Percentiles rank a stretch among this genome's conserved stretches.
Conservation (phyloP, 2,797 vertebrate genomes). For the Pangasius larnaudii region DNA sequence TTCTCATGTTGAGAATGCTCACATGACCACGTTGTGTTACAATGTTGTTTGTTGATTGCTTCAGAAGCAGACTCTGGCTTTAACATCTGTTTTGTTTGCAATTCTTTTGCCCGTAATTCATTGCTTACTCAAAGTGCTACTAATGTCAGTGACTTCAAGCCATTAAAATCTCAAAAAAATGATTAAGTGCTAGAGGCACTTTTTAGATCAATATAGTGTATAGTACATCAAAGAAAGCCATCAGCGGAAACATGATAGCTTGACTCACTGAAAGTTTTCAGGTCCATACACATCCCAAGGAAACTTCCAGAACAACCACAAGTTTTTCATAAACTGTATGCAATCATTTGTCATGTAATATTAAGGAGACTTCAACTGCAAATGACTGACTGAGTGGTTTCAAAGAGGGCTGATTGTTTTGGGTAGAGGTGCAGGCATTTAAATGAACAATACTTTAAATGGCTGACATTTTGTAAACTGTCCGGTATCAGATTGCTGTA, state of each 20-base stretch:
- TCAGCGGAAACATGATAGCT: constrained; percentile 1
- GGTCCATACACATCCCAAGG: constrained; percentile 9
- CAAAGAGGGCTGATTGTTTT: not conserved
- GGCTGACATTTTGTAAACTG: constrained; percentile 27
- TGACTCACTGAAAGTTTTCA: not conserved
- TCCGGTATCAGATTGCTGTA: constrained; percentile 32
- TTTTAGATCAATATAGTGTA: not conserved
- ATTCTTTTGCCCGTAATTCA: not conserved
- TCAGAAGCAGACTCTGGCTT: not conserved
- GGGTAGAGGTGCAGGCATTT: not conserved
- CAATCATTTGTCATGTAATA: not conserved
- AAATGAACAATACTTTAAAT: constrained; percentile 20
- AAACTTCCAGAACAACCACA: not conserved
- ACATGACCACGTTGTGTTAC: not conserved
- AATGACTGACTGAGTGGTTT: not conserved
- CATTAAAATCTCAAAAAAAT: not conserved
- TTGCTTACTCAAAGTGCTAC: not conserved
- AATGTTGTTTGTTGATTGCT: not conserved
- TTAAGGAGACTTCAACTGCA: not conserved
- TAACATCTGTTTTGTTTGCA: not conserved
- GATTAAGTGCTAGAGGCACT: not conserved
- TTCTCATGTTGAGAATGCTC: not conserved
- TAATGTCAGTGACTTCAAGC: not conserved
- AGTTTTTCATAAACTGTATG: not conserved
- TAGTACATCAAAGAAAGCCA: not conserved